phyloP scores from a whole-genome alignment of 2,797 vertebrate genomes.

The Brachyalestes nurse region DNA sequence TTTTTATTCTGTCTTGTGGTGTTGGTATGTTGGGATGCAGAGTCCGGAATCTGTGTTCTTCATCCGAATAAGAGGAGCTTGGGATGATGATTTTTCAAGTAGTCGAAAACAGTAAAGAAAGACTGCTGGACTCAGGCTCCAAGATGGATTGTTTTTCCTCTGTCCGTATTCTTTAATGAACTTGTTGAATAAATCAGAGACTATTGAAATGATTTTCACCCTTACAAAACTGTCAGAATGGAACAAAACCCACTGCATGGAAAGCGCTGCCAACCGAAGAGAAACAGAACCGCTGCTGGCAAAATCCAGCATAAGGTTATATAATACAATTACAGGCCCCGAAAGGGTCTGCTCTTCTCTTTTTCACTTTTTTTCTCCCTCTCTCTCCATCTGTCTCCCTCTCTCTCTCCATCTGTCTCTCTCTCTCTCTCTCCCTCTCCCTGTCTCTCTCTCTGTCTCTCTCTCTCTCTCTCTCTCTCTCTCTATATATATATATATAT shows the following conservation, averaged over 20 bases:
- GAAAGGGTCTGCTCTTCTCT: background rate
- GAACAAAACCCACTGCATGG: constrained; percentile 9
- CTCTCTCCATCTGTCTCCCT: too few relatives aligned
- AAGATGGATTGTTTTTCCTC: constrained; percentile 43
- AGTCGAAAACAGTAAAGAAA: constrained; percentile 37
- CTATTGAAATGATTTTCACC: constrained; percentile 56
- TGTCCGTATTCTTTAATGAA: constrained; percentile 37
- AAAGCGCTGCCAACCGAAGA: constrained; percentile 54
- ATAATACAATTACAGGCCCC: constrained; percentile 69
- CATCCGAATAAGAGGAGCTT: background rate
- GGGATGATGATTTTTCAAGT: constrained; percentile 6
- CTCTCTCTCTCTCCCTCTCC: too few relatives aligned
- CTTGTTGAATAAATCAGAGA: constrained; percentile 57
- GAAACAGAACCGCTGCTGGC: constrained; percentile 67
- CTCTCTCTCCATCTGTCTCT: too few relatives aligned
- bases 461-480: too few relatives aligned
- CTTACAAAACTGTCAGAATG: constrained; percentile 53
- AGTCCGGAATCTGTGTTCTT: constrained; percentile 4
- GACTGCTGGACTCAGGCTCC: constrained; percentile 52
- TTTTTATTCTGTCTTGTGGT: background rate
- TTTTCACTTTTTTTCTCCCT: background rate
- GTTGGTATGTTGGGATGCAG: background rate
- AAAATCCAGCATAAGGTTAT: constrained; percentile 61
- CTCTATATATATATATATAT: too few relatives aligned
- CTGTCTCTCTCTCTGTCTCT: too few relatives aligned